Evolutionary conservation across 1,140 invertebrate genomes (phyloP), one percentile per base, ranked within the genome.

Genomic region (Leptestheria dahalacensis): DNA sequence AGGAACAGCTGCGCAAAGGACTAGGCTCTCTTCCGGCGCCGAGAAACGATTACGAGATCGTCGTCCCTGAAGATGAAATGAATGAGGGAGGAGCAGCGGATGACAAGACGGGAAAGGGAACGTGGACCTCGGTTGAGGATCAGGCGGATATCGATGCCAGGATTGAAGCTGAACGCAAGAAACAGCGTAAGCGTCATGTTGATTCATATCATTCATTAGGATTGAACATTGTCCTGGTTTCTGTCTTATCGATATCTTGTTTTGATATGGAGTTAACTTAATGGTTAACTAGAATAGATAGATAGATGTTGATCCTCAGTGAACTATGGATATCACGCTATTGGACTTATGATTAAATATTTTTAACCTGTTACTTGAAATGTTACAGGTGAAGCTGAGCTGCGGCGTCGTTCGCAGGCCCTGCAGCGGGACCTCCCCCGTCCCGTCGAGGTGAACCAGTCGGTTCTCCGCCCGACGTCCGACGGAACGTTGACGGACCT

Each of bases 11-110:
- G 10, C 78, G 80, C 49, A 78, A 80, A 58, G 84, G 85, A 1
- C 72, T 98, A 12, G 82, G 81, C 29, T 73, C 82, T 10, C 73
- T 99, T 58, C 97, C 96, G 3, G 69, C 79, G 25, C 96, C 97
- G 0, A 85, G 86, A 61, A 98, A 99, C 72, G 95, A 99, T 73
- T 99, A 95, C 74, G 95, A 99, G 74, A 96, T 99, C 69, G 92
- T 98, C 48, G 85, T 97, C 10, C 91, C 92, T 0, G 90, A 95
- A 62, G 81, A 87, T 46, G 88, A 93, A 64, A 74, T 78, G 24
- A 57, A 18, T 3, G 53, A 50, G 15, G n/a, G 49, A 54, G 57
- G 50, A 64, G 55, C 21, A 61, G 21, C 58, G 28, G 53, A 23
- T 23, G 65, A 59, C 15, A 75, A 75, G 2, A 74, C 74, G 29